Conservation (phyloP, 2,888 invertebrate species). For the Rhorus exstirpatorius region DNA sequence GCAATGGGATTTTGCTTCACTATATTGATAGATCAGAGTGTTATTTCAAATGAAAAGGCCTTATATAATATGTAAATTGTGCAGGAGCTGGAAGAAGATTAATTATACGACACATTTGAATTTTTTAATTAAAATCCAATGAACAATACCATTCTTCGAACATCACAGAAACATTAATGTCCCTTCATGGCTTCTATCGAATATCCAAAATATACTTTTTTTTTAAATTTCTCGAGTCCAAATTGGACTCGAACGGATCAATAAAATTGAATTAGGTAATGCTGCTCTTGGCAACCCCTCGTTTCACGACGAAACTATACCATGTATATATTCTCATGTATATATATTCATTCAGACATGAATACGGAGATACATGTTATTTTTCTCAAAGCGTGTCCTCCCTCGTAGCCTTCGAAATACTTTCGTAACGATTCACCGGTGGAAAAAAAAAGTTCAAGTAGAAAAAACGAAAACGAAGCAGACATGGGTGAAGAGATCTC, state of each 20-base stretch:
- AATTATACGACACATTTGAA: too few species aligned
- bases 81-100: too few species aligned
- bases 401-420: neutral
- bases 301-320: neutral
- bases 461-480: conserved; percentile 13
- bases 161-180: too few species aligned
- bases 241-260: conserved; percentile 1
- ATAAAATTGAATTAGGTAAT: conserved; percentile 38
- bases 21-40: too few species aligned
- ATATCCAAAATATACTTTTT: too few species aligned
- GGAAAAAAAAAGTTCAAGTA: neutral
- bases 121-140: too few species aligned
- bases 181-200: too few species aligned
- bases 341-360: neutral
- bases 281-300: neutral
- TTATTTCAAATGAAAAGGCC: too few species aligned
- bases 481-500: conserved; percentile 15
- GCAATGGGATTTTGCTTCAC: too few species aligned
- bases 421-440: neutral
- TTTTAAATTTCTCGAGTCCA: neutral
- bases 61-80: too few species aligned
- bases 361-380: neutral
- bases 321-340: too few species aligned
- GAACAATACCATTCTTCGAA: too few species aligned
- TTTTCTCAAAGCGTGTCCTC: neutral